Base-by-base conservation (phyloP, 1,140 invertebrate genomes). In the Aradophagus sp. region DNA sequence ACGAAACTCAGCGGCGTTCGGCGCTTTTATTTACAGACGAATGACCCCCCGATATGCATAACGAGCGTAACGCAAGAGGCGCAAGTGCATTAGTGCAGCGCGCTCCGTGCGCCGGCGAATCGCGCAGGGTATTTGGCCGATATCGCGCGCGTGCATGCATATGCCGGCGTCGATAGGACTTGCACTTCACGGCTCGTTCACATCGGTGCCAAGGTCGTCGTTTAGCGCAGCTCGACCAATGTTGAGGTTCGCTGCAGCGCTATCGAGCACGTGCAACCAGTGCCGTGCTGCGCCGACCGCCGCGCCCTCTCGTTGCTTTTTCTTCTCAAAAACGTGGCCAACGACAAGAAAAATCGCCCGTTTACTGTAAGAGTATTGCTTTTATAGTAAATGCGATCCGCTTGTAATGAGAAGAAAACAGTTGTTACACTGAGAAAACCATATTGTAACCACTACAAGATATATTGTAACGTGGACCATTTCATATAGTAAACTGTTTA, bases 121-220 rank as follows among this genome's bases (percentile, higher is more conserved):
- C 31, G 35, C 44, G 50, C 52, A 59, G 68, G 68, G 68, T 72
- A 66, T 59, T 72, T 70, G 67, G 55, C 72, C 65, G 67, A 70
- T 74, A 68, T 70, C 55, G 65, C 67, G 55, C 66, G 47, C 48
- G 66, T 48, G 56, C 59, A 44, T 52, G 63, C 55, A 58, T 42
- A 52, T 48, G 52, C 44, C 38, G 61, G 68, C 44, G n/a, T 62
- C 61, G 65, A 74, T 73, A 75, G 68, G 50, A 72, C 52, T 73
- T 81, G 77, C 80, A 78, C 80, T 82, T 82, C 80, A 81, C 73
- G 80, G 75, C 75, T 80, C 72, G 76, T 80, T 81, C 80, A 77
- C 78, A 83, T 83, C 75, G 78, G 80, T 83, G 81, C 81, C 81
- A 81, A 83, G 81, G 80, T 82, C 80, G 77, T 68, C 77, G 75